Base-by-base conservation (phyloP, 2,797 vertebrate genomes). In the Pseudochirops corinnae region DNA sequence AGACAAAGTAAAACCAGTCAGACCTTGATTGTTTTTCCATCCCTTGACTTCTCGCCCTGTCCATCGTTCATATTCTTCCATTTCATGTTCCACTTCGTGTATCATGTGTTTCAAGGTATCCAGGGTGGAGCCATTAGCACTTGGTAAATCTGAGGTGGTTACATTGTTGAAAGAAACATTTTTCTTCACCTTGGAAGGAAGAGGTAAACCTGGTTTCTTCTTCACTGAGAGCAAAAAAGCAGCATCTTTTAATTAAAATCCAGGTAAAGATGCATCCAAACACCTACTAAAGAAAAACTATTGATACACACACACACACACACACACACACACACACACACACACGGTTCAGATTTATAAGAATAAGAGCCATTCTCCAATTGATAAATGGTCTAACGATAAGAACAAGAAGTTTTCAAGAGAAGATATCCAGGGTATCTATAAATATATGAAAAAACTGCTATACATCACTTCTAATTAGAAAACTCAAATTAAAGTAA, bases 1-100 rank as follows among this genome's bases (percentile, higher is more conserved):
- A 0, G 99, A 99, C 11, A 99, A 97, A 1, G 99, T 99, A 96
- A 99, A 99, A 46, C 99, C 99, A 0, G 99, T 99, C 21, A 99
- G 98, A 0, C 99, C 98, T 58, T 98, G 99, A 24, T 96, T 97
- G 7, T 91, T 97, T 90, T 98, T 98, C 0, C 90, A 56, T 2
- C 93, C 96, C 26, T 97, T 98, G 94, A 97, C 98, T 33, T 98
- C 98, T 0, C 98, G 99, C 53, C 98, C 98, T 50, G 95, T 98
- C 87, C 97, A 98, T 82, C 56, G 96, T 94, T 99, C 98, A 0
- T 98, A 99, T 82, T 99, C 99, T 93, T 99, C 99, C 98, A 99
- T 97, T 39, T 99, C 99, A 0, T 33, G 97, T 95, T 99, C 99
- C 96, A 99, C 99, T 91, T 99, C 98, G n/a, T 93, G 98, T 97